These are phyloP conservation scores for Grallaria varia DNA, from an alignment of 2,113 vertebrate genomes.

Conservation along the genomic window DNA sequence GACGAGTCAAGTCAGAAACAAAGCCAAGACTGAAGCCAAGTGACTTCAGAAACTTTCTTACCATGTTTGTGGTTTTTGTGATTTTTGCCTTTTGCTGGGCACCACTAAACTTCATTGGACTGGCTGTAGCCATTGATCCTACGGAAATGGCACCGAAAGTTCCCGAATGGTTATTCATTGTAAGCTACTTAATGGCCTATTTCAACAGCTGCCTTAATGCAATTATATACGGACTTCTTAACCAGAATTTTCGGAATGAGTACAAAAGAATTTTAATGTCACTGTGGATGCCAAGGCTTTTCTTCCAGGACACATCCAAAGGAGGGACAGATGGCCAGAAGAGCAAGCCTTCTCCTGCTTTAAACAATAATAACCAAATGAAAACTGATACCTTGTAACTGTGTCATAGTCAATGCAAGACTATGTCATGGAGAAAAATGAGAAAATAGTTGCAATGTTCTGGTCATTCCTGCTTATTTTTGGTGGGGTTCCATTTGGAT, in stretches of 20 bases:
- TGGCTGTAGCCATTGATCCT: constrained; percentile 85
- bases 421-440: neutral
- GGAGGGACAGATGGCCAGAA: constrained; percentile 76
- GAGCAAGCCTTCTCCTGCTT: constrained; percentile 80
- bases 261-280: constrained; percentile 86
- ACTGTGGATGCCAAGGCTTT: constrained; percentile 82
- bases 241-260: constrained; percentile 90
- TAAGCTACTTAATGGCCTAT: constrained; percentile 94
- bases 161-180: constrained; percentile 88
- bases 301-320: constrained; percentile 82
- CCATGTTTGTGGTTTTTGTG: constrained; percentile 92
- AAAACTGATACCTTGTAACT: constrained; percentile 67
- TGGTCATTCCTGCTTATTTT: neutral
- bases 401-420: neutral
- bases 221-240: constrained; percentile 89
- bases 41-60: constrained; percentile 87
- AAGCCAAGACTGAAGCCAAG: constrained; percentile 76
- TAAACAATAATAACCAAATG: constrained; percentile 79
- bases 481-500: neutral
- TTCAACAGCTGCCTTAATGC: constrained; percentile 95
- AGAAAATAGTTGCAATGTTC: neutral
- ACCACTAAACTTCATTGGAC: constrained; percentile 88
- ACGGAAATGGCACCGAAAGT: constrained; percentile 79
- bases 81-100: constrained; percentile 94
- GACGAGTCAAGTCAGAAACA: constrained; percentile 82